phyloP scores from a whole-genome alignment of 2,797 vertebrate species.

The Triplophysa yarkandensis region DNA sequence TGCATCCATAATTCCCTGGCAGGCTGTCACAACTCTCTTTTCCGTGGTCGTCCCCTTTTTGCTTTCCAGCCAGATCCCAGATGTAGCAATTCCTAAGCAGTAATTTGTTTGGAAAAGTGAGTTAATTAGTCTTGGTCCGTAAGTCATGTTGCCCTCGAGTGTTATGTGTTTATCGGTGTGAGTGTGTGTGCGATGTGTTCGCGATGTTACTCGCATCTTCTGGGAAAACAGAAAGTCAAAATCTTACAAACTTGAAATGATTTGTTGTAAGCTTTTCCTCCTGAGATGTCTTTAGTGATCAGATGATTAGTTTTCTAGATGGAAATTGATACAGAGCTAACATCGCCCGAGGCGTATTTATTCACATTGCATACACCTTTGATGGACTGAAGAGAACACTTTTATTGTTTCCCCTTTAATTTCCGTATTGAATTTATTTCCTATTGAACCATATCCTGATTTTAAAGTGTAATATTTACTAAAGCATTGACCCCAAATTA shows the following conservation, averaged over 20 bases:
- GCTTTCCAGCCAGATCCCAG: constrained; percentile 61
- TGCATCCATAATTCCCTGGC: constrained; percentile 57
- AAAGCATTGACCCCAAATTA: no score
- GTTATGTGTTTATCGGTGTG: constrained; percentile 41
- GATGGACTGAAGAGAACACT: not conserved
- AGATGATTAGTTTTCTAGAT: constrained; percentile 32
- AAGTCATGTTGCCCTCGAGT: constrained; percentile 36
- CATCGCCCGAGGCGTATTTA: not conserved
- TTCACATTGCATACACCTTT: constrained; percentile 21
- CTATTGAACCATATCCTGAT: no score
- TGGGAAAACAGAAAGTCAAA: constrained; percentile 8
- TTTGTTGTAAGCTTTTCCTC: constrained; percentile 40
- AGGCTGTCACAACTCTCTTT: constrained; percentile 57
- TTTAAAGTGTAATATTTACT: no score
- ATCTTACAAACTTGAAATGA: not conserved
- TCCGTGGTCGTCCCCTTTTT: constrained; percentile 41
- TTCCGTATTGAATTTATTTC: no score
- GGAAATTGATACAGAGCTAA: constrained; percentile 21
- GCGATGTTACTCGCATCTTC: constrained; percentile 3
- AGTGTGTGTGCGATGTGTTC: constrained; percentile 17
- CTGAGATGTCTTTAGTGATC: constrained; percentile 55
- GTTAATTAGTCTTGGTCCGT: constrained; percentile 67
- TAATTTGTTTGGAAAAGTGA: constrained; percentile 67
- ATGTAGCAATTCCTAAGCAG: constrained; percentile 65
- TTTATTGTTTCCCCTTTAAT: no score